Percentiles rank a stretch among this genome's conserved stretches.
These are phyloP conservation scores for Drosophila rubida DNA, from an alignment of 2,888 invertebrate species.

Conservation along the genomic window DNA sequence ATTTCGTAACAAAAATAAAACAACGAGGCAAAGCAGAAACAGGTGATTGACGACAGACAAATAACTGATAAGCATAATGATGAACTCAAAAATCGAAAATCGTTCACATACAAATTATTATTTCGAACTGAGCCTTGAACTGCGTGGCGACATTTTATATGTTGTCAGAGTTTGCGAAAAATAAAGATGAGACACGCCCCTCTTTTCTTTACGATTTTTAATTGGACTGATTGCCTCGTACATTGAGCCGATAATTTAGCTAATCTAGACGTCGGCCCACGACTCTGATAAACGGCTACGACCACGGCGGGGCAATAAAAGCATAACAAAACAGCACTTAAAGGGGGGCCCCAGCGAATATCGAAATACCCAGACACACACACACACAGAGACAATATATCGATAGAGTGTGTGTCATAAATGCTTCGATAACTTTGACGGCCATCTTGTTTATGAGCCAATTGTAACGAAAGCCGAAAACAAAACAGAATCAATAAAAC, in stretches of 20 bases:
- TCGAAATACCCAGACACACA: neutral
- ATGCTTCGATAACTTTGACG: conserved; percentile 41
- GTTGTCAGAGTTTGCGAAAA: conserved; percentile 15
- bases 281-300: conserved; percentile 20
- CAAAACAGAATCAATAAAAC: conserved; percentile 69
- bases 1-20: conserved; percentile 68
- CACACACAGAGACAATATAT: neutral
- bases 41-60: conserved; percentile 20
- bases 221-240: conserved; percentile 28
- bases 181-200: conserved; percentile 40
- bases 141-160: conserved; percentile 35
- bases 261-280: conserved; percentile 23
- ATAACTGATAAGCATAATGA: conserved; percentile 44
- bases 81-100: conserved; percentile 24
- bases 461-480: conserved; percentile 69
- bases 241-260: conserved; percentile 11
- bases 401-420: conserved; percentile 32
- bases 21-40: conserved; percentile 11
- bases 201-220: conserved; percentile 23
- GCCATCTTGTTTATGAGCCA: conserved; percentile 57
- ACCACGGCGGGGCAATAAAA: conserved; percentile 10
- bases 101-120: conserved; percentile 6
- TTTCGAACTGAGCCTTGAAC: conserved; percentile 36
- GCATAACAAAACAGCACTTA: conserved; percentile 22
- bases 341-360: conserved; percentile 4